phyloP scores from a whole-genome alignment of 92 coral and sea anemone genomes.

The Parazoanthus swiftii region DNA sequence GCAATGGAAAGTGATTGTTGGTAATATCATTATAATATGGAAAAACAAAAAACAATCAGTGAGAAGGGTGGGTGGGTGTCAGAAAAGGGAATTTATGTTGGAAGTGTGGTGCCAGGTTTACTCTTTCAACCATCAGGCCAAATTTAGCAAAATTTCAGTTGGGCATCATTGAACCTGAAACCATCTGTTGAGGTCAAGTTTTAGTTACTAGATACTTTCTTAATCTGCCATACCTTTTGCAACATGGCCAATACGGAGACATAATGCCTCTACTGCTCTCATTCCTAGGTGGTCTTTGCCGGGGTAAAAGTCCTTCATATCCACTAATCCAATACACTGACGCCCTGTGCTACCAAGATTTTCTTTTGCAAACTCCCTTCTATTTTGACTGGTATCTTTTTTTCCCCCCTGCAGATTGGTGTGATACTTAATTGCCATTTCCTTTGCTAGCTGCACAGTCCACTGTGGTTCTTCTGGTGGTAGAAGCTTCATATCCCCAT shows the following conservation, averaged over 20 bases:
- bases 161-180: not conserved
- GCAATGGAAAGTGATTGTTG: not conserved
- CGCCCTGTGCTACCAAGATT: conserved; percentile 42
- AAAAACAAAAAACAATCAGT: not conserved
- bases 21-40: not conserved
- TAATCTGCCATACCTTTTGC: conserved; percentile 29
- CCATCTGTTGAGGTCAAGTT: not conserved
- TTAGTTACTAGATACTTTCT: not conserved
- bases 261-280: conserved; percentile 37
- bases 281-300: conserved; percentile 35
- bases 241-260: conserved; percentile 38
- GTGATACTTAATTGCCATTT: conserved; percentile 3
- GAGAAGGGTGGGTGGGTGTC: not conserved
- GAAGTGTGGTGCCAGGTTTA: not conserved
- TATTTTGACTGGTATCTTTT: not conserved
- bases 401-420: not conserved
- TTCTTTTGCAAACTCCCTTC: conserved; percentile 40
- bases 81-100: not conserved
- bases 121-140: not conserved
- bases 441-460: conserved; percentile 14
- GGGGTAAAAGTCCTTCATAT: conserved; percentile 28
- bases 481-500: conserved; percentile 37
- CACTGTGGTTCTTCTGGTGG: conserved; percentile 30
- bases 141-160: not conserved
- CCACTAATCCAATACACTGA: conserved; percentile 7